Evolutionary conservation across 2,113 vertebrate species (phyloP).

Genomic region (Caracal caracal): DNA sequence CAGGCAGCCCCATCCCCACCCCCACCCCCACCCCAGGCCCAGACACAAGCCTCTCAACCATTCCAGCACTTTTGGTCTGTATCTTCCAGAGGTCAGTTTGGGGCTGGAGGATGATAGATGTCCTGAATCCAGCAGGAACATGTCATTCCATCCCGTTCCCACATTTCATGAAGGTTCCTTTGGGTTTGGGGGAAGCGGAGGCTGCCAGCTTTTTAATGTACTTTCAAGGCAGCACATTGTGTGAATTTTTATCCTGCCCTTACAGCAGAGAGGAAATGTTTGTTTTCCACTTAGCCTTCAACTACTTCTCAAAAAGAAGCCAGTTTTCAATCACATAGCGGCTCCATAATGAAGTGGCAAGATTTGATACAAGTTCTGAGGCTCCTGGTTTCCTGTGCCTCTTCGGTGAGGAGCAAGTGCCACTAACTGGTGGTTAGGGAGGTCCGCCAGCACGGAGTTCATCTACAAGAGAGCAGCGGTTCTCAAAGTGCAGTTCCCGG

Average conservation of each 20-base stretch:
- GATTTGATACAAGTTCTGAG: background rate
- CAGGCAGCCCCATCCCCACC: rapidly evolving
- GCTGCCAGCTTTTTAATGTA: background rate
- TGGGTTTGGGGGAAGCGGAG: background rate
- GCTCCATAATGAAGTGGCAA: background rate
- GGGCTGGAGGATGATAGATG: background rate
- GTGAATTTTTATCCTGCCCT: background rate
- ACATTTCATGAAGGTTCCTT: background rate
- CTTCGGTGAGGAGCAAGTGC: background rate
- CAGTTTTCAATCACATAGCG: background rate
- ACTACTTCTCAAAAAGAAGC: background rate
- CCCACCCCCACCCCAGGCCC: rapidly evolving
- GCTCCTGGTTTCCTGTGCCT: background rate
- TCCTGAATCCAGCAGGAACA: background rate
- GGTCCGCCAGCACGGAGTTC: background rate
- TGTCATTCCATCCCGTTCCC: background rate
- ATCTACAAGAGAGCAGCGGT: background rate
- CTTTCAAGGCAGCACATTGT: background rate
- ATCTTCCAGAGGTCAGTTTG: background rate
- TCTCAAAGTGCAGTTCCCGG: background rate
- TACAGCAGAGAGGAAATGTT: slow-evolving; percentile 42
- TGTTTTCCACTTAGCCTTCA: slow-evolving; percentile 30
- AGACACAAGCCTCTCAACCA: background rate
- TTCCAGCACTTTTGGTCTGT: background rate
- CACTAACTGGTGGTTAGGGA: too few relatives aligned